Percentiles rank a stretch among this genome's conserved stretches.
Evolutionary conservation across 1,140 invertebrate species (phyloP).

Genomic region (Heterodera schachtii): DNA sequence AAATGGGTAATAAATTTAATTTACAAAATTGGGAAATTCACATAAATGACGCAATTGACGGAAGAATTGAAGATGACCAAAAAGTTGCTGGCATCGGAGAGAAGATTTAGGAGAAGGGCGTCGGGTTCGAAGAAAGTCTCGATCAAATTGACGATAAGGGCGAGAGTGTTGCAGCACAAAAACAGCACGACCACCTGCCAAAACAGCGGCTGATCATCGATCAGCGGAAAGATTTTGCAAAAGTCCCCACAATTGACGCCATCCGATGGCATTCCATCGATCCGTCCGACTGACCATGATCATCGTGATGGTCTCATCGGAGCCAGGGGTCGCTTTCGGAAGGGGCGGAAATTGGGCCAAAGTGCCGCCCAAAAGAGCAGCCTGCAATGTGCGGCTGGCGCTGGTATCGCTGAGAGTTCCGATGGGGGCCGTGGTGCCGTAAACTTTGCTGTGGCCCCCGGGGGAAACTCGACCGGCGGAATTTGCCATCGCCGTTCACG

Average conservation of each 20-base stretch:
- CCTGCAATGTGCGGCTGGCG: conserved; percentile 18
- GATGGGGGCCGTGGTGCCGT: not conserved
- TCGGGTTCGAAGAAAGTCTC: conserved; percentile 64
- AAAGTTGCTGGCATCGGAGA: conserved; percentile 62
- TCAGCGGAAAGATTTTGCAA: not conserved
- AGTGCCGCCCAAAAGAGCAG: conserved; percentile 5
- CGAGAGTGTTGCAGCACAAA: conserved; percentile 60
- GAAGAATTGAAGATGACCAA: conserved; percentile 62
- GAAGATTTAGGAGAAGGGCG: conserved; percentile 58
- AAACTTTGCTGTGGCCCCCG: conserved; percentile 17
- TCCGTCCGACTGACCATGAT: conserved; percentile 57
- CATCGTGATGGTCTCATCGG: conserved; percentile 63
- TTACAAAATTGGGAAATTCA: not conserved
- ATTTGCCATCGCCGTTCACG: not conserved
- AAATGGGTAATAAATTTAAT: not conserved
- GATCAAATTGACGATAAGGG: conserved; percentile 63
- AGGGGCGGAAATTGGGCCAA: conserved; percentile 13
- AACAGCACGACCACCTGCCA: conserved; percentile 57
- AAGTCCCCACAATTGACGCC: no score
- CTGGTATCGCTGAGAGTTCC: conserved; percentile 28
- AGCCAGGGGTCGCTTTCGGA: conserved; percentile 7
- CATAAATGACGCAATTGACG: conserved; percentile 62
- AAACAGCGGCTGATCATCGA: conserved; percentile 16
- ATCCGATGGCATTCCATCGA: no score
- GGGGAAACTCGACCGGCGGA: not conserved